Evolutionary conservation across 2,797 vertebrate genomes (phyloP).

Genomic region (Spinus pinus): DNA sequence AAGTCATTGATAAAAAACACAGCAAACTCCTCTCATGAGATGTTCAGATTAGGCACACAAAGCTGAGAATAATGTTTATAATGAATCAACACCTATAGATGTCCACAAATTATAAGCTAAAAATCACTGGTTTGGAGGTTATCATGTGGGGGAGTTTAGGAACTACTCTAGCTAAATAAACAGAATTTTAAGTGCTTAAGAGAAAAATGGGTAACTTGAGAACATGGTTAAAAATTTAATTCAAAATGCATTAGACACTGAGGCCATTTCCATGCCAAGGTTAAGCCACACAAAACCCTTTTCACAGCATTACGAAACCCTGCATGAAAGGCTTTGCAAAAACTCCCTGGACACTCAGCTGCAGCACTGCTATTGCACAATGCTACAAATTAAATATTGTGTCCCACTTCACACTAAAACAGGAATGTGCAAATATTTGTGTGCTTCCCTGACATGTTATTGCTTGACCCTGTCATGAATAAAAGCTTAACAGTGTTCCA

Average conservation of each 20-base stretch:
- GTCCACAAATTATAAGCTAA: background rate
- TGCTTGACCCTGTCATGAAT: background rate
- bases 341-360: background rate
- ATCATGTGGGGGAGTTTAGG: background rate
- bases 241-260: background rate
- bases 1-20: background rate
- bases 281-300: background rate
- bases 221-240: background rate
- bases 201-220: background rate
- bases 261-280: background rate
- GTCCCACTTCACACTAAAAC: background rate
- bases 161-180: background rate
- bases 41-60: background rate
- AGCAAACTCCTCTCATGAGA: background rate
- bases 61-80: fast-evolving
- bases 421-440: background rate
- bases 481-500: background rate
- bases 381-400: background rate
- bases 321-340: background rate
- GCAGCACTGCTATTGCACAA: background rate
- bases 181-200: background rate
- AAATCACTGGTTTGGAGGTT: background rate
- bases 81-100: background rate
- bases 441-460: background rate
- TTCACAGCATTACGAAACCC: background rate